Evolutionary conservation across 2,113 vertebrate genomes (phyloP).

Genomic region (Egretta garzetta): DNA sequence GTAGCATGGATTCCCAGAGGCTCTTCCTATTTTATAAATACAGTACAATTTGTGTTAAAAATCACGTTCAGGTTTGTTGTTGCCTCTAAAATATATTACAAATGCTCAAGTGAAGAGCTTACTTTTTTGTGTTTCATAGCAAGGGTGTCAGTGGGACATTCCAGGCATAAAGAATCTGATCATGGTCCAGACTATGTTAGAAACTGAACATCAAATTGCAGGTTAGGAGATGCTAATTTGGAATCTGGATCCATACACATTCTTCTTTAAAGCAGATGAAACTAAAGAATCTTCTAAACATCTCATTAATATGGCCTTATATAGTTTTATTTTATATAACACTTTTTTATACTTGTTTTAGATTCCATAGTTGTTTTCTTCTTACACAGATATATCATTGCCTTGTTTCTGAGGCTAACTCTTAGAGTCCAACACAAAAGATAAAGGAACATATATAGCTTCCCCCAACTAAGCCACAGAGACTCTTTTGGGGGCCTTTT

Average conservation of each 20-base stretch:
- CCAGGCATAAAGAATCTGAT: neutral
- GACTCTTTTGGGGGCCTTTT: neutral
- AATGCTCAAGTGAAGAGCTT: neutral
- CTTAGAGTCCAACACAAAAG: neutral
- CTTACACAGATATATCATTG: neutral
- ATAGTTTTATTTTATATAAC: neutral
- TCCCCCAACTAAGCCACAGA: neutral
- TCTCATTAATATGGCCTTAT: neutral
- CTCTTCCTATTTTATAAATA: neutral
- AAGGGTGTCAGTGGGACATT: neutral
- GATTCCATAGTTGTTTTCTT: neutral
- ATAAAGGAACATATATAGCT: neutral
- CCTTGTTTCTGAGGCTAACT: neutral
- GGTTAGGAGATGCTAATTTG: neutral
- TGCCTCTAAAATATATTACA: neutral
- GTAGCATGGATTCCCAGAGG: neutral
- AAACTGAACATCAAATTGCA: neutral
- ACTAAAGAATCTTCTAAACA: neutral
- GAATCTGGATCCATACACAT: neutral
- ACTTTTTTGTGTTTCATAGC: neutral
- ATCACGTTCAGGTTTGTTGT: neutral
- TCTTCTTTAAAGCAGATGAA: neutral
- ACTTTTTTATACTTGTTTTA: neutral
- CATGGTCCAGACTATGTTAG: neutral
- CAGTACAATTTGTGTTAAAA: neutral